phyloP scores from a whole-genome alignment of 1,140 invertebrate genomes.

The Eufriesea mexicana region DNA sequence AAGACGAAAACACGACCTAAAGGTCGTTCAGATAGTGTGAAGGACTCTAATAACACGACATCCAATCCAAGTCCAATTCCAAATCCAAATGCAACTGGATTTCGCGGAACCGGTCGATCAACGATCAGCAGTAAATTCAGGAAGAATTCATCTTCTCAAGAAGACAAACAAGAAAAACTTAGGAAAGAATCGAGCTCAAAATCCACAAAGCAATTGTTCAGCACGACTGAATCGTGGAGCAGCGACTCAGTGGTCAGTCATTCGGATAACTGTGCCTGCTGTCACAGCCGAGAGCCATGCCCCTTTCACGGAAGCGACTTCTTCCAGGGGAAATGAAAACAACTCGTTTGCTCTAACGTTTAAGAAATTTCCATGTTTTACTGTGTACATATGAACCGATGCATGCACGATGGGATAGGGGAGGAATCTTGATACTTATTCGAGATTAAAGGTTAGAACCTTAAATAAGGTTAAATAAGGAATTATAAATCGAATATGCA shows the following conservation, averaged over 20 bases:
- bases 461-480: too few relatives aligned
- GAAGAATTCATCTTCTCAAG: constrained; percentile 3
- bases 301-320: constrained; percentile 47
- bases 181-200: constrained; percentile 43
- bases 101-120: background rate
- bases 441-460: too few relatives aligned
- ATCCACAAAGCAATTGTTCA: constrained; percentile 67
- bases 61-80: background rate
- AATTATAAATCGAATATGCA: too few relatives aligned
- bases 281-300: constrained; percentile 52
- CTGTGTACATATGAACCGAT: background rate
- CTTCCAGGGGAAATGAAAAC: background rate
- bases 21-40: background rate
- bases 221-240: constrained; percentile 68
- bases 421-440: too few relatives aligned
- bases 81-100: too few relatives aligned
- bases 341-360: background rate
- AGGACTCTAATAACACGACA: background rate
- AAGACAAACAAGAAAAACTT: constrained; percentile 26
- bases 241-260: constrained; percentile 67
- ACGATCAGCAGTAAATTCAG: background rate
- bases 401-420: too few relatives aligned
- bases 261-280: constrained; percentile 69
- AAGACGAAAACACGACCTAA: background rate
- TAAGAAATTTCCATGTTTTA: background rate